Conservation (phyloP, 2,797 vertebrate species). For the Scolopax rusticola region DNA sequence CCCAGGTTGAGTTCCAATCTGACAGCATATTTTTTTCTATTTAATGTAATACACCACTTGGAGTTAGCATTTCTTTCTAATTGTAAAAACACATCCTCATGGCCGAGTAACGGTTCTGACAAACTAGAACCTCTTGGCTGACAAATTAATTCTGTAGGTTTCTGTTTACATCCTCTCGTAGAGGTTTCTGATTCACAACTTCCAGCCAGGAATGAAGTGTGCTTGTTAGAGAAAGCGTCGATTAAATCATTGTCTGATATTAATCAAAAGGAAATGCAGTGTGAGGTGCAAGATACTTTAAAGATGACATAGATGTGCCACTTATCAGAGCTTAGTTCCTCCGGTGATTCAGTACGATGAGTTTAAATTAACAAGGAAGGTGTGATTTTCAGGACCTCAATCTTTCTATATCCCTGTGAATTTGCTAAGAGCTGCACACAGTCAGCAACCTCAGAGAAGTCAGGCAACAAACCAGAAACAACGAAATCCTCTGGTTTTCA, state of each 20-base stretch:
- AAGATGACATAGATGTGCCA: background rate
- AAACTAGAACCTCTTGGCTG: constrained; percentile 45
- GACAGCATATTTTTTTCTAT: constrained; percentile 16
- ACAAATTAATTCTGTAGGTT: constrained; percentile 47
- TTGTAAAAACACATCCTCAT: constrained; percentile 21
- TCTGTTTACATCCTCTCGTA: constrained; percentile 29
- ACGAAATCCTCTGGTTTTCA: background rate
- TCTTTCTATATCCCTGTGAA: background rate
- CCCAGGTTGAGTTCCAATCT: background rate
- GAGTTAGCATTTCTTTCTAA: constrained; percentile 29
- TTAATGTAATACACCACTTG: constrained; percentile 17
- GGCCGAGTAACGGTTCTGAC: constrained; percentile 15
- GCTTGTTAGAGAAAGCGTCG: constrained; percentile 6
- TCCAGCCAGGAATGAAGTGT: constrained; percentile 39
- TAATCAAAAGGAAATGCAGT: constrained; percentile 16
- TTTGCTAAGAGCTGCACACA: background rate
- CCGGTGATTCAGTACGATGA: background rate
- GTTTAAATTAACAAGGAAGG: background rate
- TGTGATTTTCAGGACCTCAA: background rate
- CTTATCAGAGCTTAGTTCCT: background rate
- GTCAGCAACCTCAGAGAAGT: background rate
- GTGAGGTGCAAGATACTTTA: background rate
- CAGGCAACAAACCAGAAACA: constrained; percentile 23
- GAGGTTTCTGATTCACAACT: constrained; percentile 38
- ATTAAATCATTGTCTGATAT: constrained; percentile 41